These are phyloP conservation scores for Apogon hyalosoma DNA, from an alignment of 2,797 vertebrate genomes.

Conservation along the genomic window DNA sequence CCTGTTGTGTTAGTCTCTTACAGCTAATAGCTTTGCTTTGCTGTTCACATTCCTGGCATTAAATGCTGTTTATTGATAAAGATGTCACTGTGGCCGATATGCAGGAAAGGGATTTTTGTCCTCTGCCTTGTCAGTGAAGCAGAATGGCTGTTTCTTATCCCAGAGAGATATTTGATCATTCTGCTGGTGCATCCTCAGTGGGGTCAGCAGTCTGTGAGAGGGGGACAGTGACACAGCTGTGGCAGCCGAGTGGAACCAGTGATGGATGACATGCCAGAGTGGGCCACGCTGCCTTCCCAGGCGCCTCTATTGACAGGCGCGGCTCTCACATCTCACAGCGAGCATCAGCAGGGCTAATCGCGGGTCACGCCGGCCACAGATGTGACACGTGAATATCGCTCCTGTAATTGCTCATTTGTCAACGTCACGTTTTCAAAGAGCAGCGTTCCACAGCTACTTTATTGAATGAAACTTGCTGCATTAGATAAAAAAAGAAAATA, in stretches of 20 bases:
- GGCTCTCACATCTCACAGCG: conserved; percentile 62
- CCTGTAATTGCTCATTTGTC: conserved; percentile 84
- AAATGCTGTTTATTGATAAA: conserved; percentile 64
- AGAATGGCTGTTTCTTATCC: conserved; percentile 59
- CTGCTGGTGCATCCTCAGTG: conserved; percentile 67
- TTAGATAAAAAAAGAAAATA: conserved; percentile 35
- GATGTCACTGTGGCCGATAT: conserved; percentile 44
- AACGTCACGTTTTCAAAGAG: conserved; percentile 73
- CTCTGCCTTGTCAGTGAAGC: conserved; percentile 51
- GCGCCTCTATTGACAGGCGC: conserved; percentile 75
- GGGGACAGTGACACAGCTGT: conserved; percentile 79
- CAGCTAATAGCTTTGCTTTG: conserved; percentile 58
- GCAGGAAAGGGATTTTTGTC: conserved; percentile 29
- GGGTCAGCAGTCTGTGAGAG: conserved; percentile 73
- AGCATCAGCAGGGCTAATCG: conserved; percentile 77
- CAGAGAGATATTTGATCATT: conserved; percentile 73
- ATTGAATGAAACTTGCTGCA: conserved; percentile 58
- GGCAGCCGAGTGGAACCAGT: conserved; percentile 76
- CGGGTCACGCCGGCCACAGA: conserved; percentile 71
- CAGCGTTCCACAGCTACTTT: conserved; percentile 43
- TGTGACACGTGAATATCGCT: conserved; percentile 76
- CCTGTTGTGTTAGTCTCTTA: conserved; percentile 41
- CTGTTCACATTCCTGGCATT: conserved; percentile 45
- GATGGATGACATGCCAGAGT: conserved; percentile 83
- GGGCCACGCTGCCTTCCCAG: conserved; percentile 62